Percentiles rank a stretch among this genome's conserved stretches.
Conservation (phyloP, 2,888 invertebrate species). For the Muschampia plurimacula region DNA sequence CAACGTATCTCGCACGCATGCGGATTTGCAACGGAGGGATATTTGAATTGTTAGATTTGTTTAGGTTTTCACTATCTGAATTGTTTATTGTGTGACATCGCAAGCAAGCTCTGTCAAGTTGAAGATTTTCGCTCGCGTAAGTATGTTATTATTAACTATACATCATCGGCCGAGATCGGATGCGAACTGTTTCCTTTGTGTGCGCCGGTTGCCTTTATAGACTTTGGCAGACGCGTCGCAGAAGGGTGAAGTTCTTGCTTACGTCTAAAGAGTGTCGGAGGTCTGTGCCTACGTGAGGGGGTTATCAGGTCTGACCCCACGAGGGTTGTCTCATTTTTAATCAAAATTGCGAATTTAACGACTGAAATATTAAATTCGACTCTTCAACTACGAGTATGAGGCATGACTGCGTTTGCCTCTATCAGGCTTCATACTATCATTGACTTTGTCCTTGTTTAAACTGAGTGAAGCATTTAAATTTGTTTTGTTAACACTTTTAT, state of each 20-base stretch:
- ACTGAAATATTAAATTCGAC: conserved; percentile 32
- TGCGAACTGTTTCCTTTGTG: conserved; percentile 77
- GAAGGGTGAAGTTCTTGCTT: conserved; percentile 72
- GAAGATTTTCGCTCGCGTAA: conserved; percentile 53
- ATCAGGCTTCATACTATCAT: conserved; percentile 25
- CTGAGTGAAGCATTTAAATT: conserved; percentile 15
- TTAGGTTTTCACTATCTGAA: conserved; percentile 55
- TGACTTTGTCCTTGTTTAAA: conserved; percentile 29
- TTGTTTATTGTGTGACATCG: conserved; percentile 62
- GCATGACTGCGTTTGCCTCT: conserved; percentile 14
- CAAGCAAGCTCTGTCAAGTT: conserved; percentile 52
- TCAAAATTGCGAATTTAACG: conserved; percentile 57
- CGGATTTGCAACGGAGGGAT: conserved; percentile 68
- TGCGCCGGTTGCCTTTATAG: conserved; percentile 77
- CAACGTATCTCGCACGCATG: conserved; percentile 70
- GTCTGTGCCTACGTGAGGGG: conserved; percentile 60
- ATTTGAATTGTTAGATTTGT: conserved; percentile 56
- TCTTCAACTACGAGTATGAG: not conserved
- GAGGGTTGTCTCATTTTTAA: conserved; percentile 59
- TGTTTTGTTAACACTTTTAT: conserved; percentile 21
- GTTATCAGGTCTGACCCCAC: conserved; percentile 73
- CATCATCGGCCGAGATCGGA: conserved; percentile 77
- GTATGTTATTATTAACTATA: conserved; percentile 56
- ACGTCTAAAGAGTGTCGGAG: conserved; percentile 64
- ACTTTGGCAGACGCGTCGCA: conserved; percentile 67